These are phyloP conservation scores for Anthopleura xanthogrammica DNA, from an alignment of 92 coral and sea anemone species.

Conservation along the genomic window DNA sequence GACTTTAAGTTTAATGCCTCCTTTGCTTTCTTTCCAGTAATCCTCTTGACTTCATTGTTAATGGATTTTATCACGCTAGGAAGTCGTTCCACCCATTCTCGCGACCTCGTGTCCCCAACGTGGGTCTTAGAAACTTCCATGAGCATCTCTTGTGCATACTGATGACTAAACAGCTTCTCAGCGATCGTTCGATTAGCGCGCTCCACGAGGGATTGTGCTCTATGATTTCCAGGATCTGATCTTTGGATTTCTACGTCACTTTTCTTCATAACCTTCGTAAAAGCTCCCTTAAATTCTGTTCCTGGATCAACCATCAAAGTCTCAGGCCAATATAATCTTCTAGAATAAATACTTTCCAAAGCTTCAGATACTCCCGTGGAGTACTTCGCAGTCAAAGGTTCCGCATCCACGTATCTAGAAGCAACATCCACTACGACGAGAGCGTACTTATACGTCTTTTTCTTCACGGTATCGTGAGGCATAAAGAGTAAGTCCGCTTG, in stretches of 20 bases:
- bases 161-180: no score
- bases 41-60: not conserved
- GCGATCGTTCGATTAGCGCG: no score
- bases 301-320: constrained; percentile 24
- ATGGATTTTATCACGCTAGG: constrained; percentile 2
- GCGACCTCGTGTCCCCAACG: no score
- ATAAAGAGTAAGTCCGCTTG: constrained; percentile 7
- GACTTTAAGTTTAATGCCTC: not conserved
- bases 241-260: not conserved
- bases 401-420: constrained; percentile 21
- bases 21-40: not conserved
- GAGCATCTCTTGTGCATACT: no score
- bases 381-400: not conserved
- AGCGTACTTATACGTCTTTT: constrained; percentile 14
- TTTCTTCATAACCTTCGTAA: not conserved
- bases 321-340: constrained; percentile 14
- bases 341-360: not conserved
- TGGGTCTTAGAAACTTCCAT: no score
- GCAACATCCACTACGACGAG: constrained; percentile 14
- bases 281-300: constrained; percentile 13
- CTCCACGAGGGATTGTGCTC: no score
- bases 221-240: no score
- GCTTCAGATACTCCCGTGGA: constrained; percentile 6
- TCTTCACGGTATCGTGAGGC: constrained; percentile 5
- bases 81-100: constrained; percentile 16